A percentile compares a stretch with the other conserved stretches of the same genome.
Evolutionary conservation across 2,113 vertebrate genomes (phyloP).

Genomic region (Tachysurus fulvidraco): DNA sequence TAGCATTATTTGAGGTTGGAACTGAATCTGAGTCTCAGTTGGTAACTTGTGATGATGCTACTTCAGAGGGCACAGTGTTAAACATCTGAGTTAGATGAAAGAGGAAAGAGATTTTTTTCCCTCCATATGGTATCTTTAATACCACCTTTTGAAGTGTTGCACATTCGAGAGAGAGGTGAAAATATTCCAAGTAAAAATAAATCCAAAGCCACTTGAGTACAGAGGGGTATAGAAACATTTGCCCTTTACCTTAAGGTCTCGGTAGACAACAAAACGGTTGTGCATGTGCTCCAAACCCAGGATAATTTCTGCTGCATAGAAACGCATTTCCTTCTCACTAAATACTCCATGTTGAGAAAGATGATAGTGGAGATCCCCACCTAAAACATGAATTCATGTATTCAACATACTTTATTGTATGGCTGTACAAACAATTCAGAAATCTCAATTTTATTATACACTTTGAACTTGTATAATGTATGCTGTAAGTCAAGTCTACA

Average conservation of each 20-base stretch:
- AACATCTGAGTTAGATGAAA: background rate
- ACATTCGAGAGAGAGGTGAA: background rate
- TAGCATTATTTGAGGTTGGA: background rate
- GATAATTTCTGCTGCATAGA: conserved; percentile 96
- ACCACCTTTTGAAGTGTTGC: background rate
- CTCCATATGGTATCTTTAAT: background rate
- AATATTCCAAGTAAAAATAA: background rate
- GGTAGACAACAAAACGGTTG: conserved; percentile 92
- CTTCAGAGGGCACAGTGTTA: background rate
- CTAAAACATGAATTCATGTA: conserved; percentile 62
- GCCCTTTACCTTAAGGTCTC: conserved; percentile 89
- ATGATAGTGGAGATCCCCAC: conserved; percentile 97
- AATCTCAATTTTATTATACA: background rate
- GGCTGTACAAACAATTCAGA: background rate
- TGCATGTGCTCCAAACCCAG: conserved; percentile 98
- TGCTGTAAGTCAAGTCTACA: background rate
- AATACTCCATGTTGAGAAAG: conserved; percentile 97
- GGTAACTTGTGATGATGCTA: background rate
- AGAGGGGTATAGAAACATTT: background rate
- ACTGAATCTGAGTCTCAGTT: background rate
- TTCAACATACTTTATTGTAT: background rate
- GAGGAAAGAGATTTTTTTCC: background rate
- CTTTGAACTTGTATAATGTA: background rate
- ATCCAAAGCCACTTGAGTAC: background rate
- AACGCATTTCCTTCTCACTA: conserved; percentile 96